phyloP scores from a whole-genome alignment of 2,113 vertebrate species.

The Oenanthe melanoleuca region DNA sequence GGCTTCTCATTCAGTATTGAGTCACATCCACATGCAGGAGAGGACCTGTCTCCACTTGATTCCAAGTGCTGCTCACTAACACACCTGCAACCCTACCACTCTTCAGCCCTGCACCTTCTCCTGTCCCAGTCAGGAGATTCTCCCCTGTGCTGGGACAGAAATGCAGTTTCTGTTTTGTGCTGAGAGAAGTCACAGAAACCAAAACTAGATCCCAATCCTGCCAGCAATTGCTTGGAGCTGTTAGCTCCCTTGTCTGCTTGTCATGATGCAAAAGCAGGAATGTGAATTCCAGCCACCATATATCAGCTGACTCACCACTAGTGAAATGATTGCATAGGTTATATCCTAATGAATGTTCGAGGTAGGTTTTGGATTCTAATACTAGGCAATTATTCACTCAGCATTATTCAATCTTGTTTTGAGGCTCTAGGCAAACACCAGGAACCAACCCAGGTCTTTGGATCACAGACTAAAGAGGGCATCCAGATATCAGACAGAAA shows the following conservation, averaged over 20 bases:
- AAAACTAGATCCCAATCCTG: not conserved
- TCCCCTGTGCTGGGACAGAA: not conserved
- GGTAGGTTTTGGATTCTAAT: not conserved
- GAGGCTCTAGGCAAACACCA: not conserved
- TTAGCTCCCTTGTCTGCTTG: not conserved
- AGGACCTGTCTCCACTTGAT: not conserved
- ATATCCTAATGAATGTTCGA: not conserved
- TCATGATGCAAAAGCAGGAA: not conserved
- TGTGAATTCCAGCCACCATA: not conserved
- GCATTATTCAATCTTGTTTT: not conserved
- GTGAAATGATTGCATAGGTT: not conserved
- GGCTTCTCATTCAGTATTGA: not conserved
- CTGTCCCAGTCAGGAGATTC: not conserved
- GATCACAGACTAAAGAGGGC: not conserved
- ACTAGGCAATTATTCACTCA: not conserved
- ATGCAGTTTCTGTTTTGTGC: not conserved
- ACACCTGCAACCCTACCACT: not conserved
- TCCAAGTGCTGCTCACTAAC: not conserved
- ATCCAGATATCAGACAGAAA: not conserved
- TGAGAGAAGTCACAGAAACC: not conserved
- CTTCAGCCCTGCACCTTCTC: not conserved
- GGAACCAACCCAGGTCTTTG: not conserved
- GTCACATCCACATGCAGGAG: not conserved
- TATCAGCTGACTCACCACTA: not conserved
- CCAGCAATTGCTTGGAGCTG: not conserved